phyloP scores from a whole-genome alignment of 92 coral and sea anemone species.

The Galaxea fascicularis region DNA sequence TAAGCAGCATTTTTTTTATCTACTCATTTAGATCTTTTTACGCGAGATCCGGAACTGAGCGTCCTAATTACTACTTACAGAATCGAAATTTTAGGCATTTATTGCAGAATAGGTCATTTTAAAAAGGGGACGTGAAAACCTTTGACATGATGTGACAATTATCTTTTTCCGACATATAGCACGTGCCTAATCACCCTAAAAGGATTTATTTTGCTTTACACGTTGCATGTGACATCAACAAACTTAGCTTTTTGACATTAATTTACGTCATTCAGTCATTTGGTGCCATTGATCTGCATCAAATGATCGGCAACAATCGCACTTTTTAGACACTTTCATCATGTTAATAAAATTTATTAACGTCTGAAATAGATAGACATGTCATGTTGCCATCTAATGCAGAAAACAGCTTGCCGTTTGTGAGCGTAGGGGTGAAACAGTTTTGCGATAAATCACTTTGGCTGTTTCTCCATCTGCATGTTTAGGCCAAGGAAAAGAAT shows the following conservation, averaged over 20 bases:
- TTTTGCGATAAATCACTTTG: no score
- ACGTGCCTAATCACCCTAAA: not conserved
- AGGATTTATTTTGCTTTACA: not conserved
- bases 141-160: not conserved
- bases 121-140: no score
- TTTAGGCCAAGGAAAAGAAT: no score
- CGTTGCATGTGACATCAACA: constrained; percentile 14
- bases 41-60: no score
- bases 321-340: not conserved
- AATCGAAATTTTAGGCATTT: no score
- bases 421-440: no score
- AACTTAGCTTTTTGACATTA: not conserved
- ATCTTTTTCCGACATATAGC: not conserved
- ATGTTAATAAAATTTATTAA: not conserved
- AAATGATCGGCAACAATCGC: not conserved
- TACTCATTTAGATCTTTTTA: no score
- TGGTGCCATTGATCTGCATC: not conserved
- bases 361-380: not conserved
- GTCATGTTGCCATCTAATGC: not conserved
- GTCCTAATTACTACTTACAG: no score
- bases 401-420: no score
- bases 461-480: no score
- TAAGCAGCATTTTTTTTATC: no score
- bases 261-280: not conserved
- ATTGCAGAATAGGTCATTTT: no score